phyloP scores from a whole-genome alignment of 1,140 invertebrate species.

The roundworm (Caenorhabditis elegans) region WBcel235 BX284606.5:6944501-6945000 shows the following conservation, averaged over 20 bases:
- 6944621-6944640: not conserved
- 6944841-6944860: slow-evolving; percentile 64
- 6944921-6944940: not conserved
- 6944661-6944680: not conserved
- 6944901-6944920: slow-evolving; percentile 6
- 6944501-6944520: slow-evolving; percentile 4
- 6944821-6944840: slow-evolving; percentile 63
- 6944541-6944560: not conserved
- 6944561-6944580: not conserved
- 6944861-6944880: slow-evolving; percentile 61
- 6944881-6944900: slow-evolving; percentile 6
- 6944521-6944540: not conserved
- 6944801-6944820: slow-evolving; percentile 66
- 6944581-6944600: not conserved
- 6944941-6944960: slow-evolving; percentile 10
- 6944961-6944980: slow-evolving; percentile 31
- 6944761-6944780: not conserved
- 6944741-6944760: not conserved
- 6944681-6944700: slow-evolving; percentile 1
- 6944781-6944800: slow-evolving; percentile 54
- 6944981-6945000: slow-evolving; percentile 27
- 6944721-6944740: slow-evolving; percentile 19
- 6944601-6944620: not conserved
- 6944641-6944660: not conserved
- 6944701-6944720: not conserved